Evolutionary conservation across 2,113 vertebrate genomes (phyloP).

Genomic region (Laticauda laticaudata): DNA sequence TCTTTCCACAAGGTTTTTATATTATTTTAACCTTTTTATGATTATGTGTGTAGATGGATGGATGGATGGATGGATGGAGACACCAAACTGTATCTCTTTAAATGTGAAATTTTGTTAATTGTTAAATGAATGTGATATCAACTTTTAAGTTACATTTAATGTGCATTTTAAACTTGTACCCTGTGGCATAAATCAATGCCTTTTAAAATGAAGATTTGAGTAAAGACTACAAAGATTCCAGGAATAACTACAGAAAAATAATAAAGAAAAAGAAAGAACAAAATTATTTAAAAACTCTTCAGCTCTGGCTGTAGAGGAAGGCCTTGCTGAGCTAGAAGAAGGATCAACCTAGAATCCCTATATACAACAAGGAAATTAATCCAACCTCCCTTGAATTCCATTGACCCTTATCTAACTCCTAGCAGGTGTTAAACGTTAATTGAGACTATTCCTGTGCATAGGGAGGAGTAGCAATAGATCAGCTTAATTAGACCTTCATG

Average conservation of each 20-base stretch:
- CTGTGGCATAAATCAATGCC: not conserved
- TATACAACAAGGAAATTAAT: not conserved
- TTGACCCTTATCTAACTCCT: not conserved
- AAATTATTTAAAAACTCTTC: not conserved
- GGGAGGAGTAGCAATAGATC: not conserved
- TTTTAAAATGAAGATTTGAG: not conserved
- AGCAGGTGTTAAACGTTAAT: not conserved
- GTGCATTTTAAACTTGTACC: not conserved
- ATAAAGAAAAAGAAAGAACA: not conserved
- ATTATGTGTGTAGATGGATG: not conserved
- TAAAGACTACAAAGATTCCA: not conserved
- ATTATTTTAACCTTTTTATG: not conserved
- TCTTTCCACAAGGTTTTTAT: not conserved
- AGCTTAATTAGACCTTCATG: not conserved
- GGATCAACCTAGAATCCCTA: not conserved
- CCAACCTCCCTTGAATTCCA: not conserved
- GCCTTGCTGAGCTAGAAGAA: not conserved
- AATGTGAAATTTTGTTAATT: not conserved
- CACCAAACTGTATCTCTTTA: not conserved
- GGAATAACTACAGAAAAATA: not conserved
- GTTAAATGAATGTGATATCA: not conserved
- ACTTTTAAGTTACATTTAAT: not conserved
- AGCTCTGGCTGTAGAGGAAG: not conserved
- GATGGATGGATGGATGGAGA: too few relatives aligned
- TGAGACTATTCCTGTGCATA: not conserved